These are phyloP conservation scores for Seira ritae DNA, from an alignment of 2,888 invertebrate species.

Conservation along the genomic window DNA sequence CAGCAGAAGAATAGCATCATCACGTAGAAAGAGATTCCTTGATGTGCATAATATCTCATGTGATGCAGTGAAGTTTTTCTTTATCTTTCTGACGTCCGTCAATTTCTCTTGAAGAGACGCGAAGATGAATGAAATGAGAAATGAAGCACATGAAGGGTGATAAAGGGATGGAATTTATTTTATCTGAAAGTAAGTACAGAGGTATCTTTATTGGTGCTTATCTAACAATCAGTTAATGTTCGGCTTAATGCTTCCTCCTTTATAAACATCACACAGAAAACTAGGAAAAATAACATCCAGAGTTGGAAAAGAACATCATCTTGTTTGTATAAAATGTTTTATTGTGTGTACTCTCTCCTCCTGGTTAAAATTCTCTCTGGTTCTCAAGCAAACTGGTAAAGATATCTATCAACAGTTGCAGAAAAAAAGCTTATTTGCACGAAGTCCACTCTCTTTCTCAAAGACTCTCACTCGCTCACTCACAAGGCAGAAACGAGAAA, in stretches of 20 bases:
- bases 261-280: too few species aligned
- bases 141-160: not conserved
- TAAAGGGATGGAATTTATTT: conserved; percentile 1
- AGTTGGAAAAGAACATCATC: conserved; percentile 5
- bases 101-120: not conserved
- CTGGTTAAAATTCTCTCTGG: not conserved
- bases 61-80: not conserved
- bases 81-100: not conserved
- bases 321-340: conserved; percentile 13
- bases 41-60: too few species aligned
- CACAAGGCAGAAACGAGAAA: not conserved
- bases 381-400: conserved; percentile 35
- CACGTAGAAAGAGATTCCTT: too few species aligned
- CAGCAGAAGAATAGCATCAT: too few species aligned
- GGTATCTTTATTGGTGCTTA: not conserved
- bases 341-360: conserved; percentile 17
- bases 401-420: conserved; percentile 40
- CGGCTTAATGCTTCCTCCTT: conserved; percentile 3
- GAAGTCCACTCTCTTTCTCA: not conserved
- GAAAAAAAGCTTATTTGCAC: conserved; percentile 19
- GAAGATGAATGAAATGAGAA: not conserved
- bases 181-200: not conserved
- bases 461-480: not conserved
- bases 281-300: not conserved
- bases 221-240: conserved; percentile 5